phyloP scores from a whole-genome alignment of 1,140 invertebrate species.

The Gryllus bimaculatus region DNA sequence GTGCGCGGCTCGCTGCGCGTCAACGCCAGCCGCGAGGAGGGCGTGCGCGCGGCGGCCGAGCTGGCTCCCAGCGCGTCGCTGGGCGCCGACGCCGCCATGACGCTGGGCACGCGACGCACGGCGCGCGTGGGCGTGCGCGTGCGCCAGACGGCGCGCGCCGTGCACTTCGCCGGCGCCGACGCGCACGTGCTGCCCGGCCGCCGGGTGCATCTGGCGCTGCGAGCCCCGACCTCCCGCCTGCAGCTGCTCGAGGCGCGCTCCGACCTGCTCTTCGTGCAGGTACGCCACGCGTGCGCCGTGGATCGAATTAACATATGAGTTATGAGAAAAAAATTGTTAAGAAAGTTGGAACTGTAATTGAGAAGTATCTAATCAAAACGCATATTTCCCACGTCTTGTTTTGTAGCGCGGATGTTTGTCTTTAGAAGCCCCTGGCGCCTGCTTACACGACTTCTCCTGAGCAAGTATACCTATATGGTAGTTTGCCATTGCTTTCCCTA shows the following conservation, averaged over 20 bases:
- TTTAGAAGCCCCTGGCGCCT: too few relatives aligned
- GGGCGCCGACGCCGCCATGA: neutral
- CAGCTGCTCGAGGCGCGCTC: neutral
- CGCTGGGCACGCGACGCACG: neutral
- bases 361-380: too few relatives aligned
- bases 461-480: too few relatives aligned
- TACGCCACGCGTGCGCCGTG: neutral
- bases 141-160: neutral
- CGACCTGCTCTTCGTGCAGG: neutral
- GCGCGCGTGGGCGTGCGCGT: neutral
- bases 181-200: neutral
- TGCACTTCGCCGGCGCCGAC: too few relatives aligned
- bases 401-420: too few relatives aligned
- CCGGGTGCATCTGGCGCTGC: neutral
- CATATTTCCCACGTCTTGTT: too few relatives aligned
- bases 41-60: neutral
- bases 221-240: neutral
- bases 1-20: neutral
- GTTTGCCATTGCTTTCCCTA: too few relatives aligned
- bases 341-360: too few relatives aligned
- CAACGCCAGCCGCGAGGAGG: neutral
- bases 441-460: too few relatives aligned
- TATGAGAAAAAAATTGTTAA: too few relatives aligned
- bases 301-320: too few relatives aligned
- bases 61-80: neutral